Evolutionary conservation across 2,113 vertebrate species (phyloP).

Genomic region (Hucho hucho): DNA sequence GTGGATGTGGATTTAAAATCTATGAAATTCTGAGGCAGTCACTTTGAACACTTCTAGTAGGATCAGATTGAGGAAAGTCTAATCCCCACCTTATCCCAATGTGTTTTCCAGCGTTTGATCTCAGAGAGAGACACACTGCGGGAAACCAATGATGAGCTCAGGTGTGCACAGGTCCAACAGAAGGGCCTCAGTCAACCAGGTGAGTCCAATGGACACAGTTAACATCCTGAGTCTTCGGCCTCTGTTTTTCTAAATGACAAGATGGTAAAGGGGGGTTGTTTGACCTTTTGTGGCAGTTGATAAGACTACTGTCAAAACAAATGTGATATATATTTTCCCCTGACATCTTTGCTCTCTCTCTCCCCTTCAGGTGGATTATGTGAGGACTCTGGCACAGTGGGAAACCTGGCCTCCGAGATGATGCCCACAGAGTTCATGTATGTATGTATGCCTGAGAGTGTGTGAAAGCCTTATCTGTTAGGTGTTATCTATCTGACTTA

Average conservation of each 20-base stretch:
- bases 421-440: conserved; percentile 88
- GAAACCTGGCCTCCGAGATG: conserved; percentile 86
- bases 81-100: background rate
- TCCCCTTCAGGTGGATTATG: conserved; percentile 65
- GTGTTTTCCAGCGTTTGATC: conserved; percentile 75
- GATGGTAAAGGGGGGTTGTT: background rate
- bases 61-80: background rate
- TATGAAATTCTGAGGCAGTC: background rate
- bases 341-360: conserved; percentile 11
- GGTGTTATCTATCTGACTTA: background rate
- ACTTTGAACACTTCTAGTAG: background rate
- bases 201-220: conserved; percentile 47
- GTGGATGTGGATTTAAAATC: background rate
- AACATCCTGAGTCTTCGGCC: too few species aligned
- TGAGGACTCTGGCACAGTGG: conserved; percentile 65
- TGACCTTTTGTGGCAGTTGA: background rate
- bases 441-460: conserved; percentile 52
- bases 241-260: background rate
- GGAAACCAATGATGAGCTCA: conserved; percentile 86
- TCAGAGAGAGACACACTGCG: conserved; percentile 82
- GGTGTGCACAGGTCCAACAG: conserved; percentile 85
- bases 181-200: conserved; percentile 76
- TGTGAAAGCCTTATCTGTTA: background rate
- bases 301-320: background rate
- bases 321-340: background rate